Evolutionary conservation across 2,888 invertebrate genomes (phyloP).

Genomic region (Drosophila niveifrons): DNA sequence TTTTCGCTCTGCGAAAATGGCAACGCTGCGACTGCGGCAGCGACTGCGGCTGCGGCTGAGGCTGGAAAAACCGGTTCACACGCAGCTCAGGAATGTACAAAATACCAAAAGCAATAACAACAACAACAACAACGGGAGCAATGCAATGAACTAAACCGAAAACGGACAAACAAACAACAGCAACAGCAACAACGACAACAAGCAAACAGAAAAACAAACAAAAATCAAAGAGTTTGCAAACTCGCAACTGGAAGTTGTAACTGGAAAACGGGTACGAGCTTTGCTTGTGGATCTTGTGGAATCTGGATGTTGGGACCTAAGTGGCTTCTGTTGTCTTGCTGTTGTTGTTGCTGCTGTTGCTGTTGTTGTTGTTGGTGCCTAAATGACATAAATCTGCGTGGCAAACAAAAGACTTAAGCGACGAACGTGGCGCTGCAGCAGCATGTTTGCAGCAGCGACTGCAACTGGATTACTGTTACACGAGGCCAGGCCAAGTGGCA

Average conservation of each 20-base stretch:
- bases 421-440: slow-evolving; percentile 64
- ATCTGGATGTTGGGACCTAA: slow-evolving; percentile 37
- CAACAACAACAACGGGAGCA: slow-evolving; percentile 31
- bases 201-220: slow-evolving; percentile 38
- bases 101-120: slow-evolving; percentile 25
- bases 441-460: slow-evolving; percentile 46
- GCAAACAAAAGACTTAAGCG: slow-evolving; percentile 78
- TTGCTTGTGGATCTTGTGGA: slow-evolving; percentile 13
- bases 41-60: no score
- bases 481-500: slow-evolving; percentile 31
- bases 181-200: neutral
- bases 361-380: slow-evolving; percentile 29
- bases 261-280: slow-evolving; percentile 39
- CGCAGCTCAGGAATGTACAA: slow-evolving; percentile 69
- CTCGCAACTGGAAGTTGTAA: slow-evolving; percentile 44
- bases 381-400: slow-evolving; percentile 74
- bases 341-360: slow-evolving; percentile 1
- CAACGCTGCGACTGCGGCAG: slow-evolving; percentile 42
- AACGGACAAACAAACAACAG: slow-evolving; percentile 40
- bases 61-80: slow-evolving; percentile 72
- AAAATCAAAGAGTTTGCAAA: slow-evolving; percentile 54
- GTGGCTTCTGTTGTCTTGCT: slow-evolving; percentile 16
- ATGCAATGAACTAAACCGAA: slow-evolving; percentile 54
- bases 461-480: slow-evolving; percentile 79
- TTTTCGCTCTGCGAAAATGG: slow-evolving; percentile 62